phyloP scores from a whole-genome alignment of 2,797 vertebrate species.

The Sarcoramphus papa region DNA sequence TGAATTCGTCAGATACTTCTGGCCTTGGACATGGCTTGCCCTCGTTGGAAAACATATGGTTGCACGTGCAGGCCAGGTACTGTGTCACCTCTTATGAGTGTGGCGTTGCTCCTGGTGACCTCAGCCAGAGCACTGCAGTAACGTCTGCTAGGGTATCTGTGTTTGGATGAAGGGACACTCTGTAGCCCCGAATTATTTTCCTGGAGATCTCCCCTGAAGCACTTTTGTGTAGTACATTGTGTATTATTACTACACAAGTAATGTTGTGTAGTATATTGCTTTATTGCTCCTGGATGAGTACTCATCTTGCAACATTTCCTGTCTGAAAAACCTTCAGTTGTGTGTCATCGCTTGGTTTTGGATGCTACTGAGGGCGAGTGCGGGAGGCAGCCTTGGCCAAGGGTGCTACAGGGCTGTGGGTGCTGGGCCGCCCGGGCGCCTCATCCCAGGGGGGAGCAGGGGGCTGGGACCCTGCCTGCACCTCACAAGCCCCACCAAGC shows the following conservation, averaged over 20 bases:
- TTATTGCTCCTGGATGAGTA: background rate
- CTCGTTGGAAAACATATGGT: rapidly evolving
- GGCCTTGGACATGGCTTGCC: background rate
- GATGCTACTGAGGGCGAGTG: rapidly evolving
- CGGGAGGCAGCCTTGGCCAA: background rate
- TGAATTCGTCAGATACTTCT: background rate
- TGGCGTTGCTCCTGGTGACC: background rate
- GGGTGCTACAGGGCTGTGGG: background rate
- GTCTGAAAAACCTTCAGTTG: background rate
- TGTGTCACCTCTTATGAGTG: rapidly evolving
- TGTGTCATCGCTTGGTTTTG: background rate
- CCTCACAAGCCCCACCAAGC: background rate
- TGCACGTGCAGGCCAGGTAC: background rate
- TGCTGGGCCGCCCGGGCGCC: background rate
- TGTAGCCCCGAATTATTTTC: background rate
- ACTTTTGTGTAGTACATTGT: background rate
- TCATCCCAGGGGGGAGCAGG: rapidly evolving
- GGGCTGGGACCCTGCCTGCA: background rate
- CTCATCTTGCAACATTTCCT: background rate
- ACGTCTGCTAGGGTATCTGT: background rate
- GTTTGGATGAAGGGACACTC: rapidly evolving
- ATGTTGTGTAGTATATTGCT: background rate
- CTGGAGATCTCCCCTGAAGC: background rate
- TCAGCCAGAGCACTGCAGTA: background rate
- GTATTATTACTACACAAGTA: too few species aligned